Evolutionary conservation across 2,113 vertebrate genomes (phyloP).

Genomic region (Scomber scombrus): DNA sequence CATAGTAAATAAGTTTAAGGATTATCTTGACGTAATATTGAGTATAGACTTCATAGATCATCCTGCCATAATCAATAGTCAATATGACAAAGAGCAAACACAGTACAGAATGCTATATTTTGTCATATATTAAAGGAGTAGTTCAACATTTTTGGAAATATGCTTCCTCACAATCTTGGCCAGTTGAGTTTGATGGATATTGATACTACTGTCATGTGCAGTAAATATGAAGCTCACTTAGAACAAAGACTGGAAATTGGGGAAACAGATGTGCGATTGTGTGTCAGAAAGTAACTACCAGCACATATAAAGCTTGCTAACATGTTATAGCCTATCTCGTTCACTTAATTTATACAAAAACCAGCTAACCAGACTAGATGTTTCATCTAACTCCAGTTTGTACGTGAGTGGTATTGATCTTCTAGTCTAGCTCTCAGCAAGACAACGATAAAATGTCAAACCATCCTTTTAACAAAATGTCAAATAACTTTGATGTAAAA

Average conservation of each 20-base stretch:
- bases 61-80: background rate
- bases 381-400: too few relatives aligned
- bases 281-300: too few relatives aligned
- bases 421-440: background rate
- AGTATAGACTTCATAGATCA: background rate
- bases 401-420: background rate
- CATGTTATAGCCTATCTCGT: too few relatives aligned
- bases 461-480: background rate
- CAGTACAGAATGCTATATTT: background rate
- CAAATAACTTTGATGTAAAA: conserved; percentile 3
- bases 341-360: too few relatives aligned
- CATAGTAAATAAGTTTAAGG: background rate
- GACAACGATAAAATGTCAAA: background rate
- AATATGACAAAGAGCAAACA: background rate
- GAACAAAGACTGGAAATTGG: background rate
- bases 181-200: too few relatives aligned
- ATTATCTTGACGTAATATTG: background rate
- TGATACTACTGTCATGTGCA: too few relatives aligned
- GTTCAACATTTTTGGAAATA: too few relatives aligned
- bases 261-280: too few relatives aligned
- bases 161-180: too few relatives aligned
- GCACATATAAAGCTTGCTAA: too few relatives aligned
- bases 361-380: background rate
- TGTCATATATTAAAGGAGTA: background rate
- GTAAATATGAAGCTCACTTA: background rate